Evolutionary conservation across 1,140 invertebrate genomes (phyloP).

Genomic region (Acyrthosiphon pisum): DNA sequence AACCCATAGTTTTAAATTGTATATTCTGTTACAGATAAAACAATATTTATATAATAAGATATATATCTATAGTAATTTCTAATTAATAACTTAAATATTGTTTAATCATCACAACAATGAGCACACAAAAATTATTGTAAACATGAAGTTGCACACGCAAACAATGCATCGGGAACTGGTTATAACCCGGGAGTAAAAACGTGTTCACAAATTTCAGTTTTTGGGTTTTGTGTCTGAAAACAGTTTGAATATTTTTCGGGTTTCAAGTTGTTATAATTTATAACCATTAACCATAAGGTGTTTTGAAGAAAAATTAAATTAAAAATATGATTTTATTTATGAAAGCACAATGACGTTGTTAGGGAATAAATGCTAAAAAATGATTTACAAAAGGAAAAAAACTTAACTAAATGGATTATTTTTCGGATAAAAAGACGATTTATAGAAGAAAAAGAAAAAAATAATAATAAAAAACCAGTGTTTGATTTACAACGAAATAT

Average conservation of each 20-base stretch:
- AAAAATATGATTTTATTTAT: not conserved
- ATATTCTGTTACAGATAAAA: not conserved
- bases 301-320: not conserved
- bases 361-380: not conserved
- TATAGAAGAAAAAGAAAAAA: not conserved
- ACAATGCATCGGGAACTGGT: not conserved
- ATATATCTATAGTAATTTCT: no score
- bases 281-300: not conserved
- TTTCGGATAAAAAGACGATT: not conserved
- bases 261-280: no score
- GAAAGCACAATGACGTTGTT: not conserved
- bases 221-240: no score
- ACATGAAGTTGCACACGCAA: not conserved
- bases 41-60: not conserved
- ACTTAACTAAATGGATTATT: not conserved
- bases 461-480: not conserved
- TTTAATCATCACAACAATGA: not conserved
- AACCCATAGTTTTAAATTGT: not conserved
- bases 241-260: no score
- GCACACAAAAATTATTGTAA: not conserved
- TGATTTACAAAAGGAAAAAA: not conserved
- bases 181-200: not conserved
- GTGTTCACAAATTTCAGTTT: no score
- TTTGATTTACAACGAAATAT: constrained; percentile 15
- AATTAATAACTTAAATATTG: not conserved